A percentile compares a stretch with the other conserved stretches of the same genome.
Evolutionary conservation across 2,797 vertebrate genomes (phyloP).

Genomic region (Odontamblyopus rebecca): DNA sequence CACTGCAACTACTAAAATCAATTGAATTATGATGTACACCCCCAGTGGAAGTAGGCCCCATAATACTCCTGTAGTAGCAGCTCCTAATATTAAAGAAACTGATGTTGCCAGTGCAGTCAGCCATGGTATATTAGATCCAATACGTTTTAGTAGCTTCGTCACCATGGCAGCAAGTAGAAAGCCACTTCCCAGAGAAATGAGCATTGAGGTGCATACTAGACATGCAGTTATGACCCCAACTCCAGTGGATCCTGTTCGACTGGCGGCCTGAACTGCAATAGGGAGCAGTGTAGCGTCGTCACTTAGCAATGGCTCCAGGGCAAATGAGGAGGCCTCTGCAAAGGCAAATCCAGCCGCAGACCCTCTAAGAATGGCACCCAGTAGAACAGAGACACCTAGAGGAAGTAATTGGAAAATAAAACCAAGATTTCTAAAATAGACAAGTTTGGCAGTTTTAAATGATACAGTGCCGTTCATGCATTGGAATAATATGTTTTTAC

Average conservation of each 20-base stretch:
- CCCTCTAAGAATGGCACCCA: conserved; percentile 30
- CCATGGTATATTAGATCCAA: conserved; percentile 19
- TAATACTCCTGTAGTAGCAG: conserved; percentile 44
- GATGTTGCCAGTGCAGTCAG: conserved; percentile 34
- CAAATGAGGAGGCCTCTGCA: conserved; percentile 48
- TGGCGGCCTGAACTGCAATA: conserved; percentile 29
- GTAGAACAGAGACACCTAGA: conserved; percentile 25
- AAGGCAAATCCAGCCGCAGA: conserved; percentile 57
- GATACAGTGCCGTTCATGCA: background rate
- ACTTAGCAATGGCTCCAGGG: conserved; percentile 39
- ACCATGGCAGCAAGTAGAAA: conserved; percentile 54
- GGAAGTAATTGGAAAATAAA: background rate
- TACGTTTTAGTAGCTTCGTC: conserved; percentile 40
- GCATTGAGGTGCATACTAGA: conserved; percentile 51
- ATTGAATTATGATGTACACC: conserved; percentile 43
- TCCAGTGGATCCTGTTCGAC: conserved; percentile 48
- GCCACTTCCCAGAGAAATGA: conserved; percentile 57
- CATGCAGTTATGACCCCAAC: conserved; percentile 48
- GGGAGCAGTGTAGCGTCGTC: conserved; percentile 39
- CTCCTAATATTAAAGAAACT: conserved; percentile 41
- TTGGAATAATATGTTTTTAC: background rate
- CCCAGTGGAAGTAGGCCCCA: conserved; percentile 47
- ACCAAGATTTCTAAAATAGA: background rate
- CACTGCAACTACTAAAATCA: conserved; percentile 42
- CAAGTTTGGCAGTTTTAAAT: background rate